Percentiles rank a stretch among this genome's conserved stretches.
Evolutionary conservation across 2,113 vertebrate species (phyloP).

Genomic region (Meles meles): DNA sequence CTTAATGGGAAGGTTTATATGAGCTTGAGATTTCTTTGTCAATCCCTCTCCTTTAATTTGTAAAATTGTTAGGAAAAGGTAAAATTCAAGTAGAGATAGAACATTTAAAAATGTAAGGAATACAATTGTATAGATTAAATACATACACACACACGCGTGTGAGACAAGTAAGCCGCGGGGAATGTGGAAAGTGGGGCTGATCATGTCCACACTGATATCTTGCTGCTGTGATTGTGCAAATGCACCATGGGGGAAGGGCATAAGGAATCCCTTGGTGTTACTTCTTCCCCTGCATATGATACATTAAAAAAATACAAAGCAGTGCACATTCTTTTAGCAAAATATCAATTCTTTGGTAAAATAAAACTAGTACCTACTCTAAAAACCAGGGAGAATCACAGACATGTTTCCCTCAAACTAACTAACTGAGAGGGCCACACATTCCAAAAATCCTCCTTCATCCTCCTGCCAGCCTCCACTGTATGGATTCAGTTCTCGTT

Average conservation of each 20-base stretch:
- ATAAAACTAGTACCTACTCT: neutral
- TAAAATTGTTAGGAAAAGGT: constrained; percentile 10
- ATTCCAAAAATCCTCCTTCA: fast-evolving
- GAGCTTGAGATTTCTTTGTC: constrained; percentile 35
- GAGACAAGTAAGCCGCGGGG: neutral
- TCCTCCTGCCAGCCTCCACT: fast-evolving
- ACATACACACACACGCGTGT: too few species aligned
- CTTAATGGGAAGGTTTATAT: constrained; percentile 61
- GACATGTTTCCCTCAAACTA: neutral
- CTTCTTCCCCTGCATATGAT: neutral
- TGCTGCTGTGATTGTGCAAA: neutral
- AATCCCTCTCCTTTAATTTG: constrained; percentile 20
- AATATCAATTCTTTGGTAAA: neutral
- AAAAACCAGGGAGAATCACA: neutral
- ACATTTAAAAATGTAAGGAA: neutral
- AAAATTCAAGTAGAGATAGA: neutral
- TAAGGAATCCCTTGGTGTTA: neutral
- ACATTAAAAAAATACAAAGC: neutral
- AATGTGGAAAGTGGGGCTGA: neutral
- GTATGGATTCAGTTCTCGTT: fast-evolving
- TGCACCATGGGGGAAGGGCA: fast-evolving
- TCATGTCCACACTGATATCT: neutral
- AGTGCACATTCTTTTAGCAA: neutral
- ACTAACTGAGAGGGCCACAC: neutral
- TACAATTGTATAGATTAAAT: neutral